Base-by-base conservation (phyloP, 2,888 invertebrate species). In the Cryptus viduatorius region DNA sequence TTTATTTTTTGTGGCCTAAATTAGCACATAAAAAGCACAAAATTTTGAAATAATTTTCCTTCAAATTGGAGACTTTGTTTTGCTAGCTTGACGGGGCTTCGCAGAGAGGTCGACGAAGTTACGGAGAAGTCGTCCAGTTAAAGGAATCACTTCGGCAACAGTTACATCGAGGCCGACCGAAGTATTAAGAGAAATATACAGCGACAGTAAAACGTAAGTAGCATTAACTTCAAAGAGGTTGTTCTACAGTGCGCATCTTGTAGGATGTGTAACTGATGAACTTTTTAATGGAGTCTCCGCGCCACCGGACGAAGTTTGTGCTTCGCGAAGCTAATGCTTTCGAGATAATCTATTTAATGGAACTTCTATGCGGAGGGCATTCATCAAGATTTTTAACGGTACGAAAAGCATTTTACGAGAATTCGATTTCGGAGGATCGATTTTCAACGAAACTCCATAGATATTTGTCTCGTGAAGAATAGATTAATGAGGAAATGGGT, bases 41-140 rank as follows among this genome's bases (percentile, higher is more conserved):
- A n/a, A n/a, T n/a, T n/a, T n/a, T n/a, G n/a, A n/a, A n/a, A n/a
- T n/a, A n/a, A n/a, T n/a, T n/a, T n/a, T n/a, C n/a, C n/a, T n/a
- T n/a, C n/a, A n/a, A n/a, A n/a, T n/a, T n/a, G n/a, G n/a, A n/a
- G n/a, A n/a, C n/a, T n/a, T n/a, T n/a, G n/a, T n/a, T n/a, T n/a
- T n/a, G n/a, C n/a, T n/a, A n/a, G n/a, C n/a, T n/a, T n/a, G n/a
- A n/a, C n/a, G n/a, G n/a, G n/a, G n/a, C n/a, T n/a, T n/a, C n/a
- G n/a, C 31, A 31, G 48, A 65, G 76, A 76, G 76, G 76, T 76
- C 42, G 67, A 29, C 56, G 67, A 67, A 69, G 56, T 67, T 77
- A 68, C 67, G 56, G 44, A 37, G 29, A 53, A 53, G 24, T 77
- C 77, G 56, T 56, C 53, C 29, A 56, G 67, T 67, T 29, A 44